Evolutionary conservation across 1,140 invertebrate species (phyloP).

Genomic region (Lysiphlebus fabarum): DNA sequence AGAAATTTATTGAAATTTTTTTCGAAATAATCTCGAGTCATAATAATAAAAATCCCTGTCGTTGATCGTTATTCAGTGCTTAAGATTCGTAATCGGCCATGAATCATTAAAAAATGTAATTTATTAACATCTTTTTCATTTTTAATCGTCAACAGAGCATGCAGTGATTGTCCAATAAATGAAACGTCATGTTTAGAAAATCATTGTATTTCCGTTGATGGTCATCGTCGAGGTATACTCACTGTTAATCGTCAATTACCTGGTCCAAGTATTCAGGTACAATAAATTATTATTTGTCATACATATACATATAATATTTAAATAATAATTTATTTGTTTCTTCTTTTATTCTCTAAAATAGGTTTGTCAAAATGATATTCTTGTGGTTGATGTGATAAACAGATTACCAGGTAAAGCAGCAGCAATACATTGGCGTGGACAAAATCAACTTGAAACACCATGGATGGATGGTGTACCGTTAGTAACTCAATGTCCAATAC

Average conservation of each 20-base stretch:
- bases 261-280: conserved; percentile 76
- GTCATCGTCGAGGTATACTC: conserved; percentile 66
- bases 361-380: conserved; percentile 82
- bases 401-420: conserved; percentile 68
- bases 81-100: no score
- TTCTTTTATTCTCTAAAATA: no score
- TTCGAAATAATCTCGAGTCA: no score
- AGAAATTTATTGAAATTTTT: no score
- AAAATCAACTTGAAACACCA: conserved; percentile 72
- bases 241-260: conserved; percentile 79
- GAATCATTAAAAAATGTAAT: no score
- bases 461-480: conserved; percentile 84
- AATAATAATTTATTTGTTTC: conserved; percentile 4
- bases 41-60: no score
- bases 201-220: conserved; percentile 70
- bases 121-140: no score
- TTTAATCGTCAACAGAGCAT: no score
- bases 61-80: no score
- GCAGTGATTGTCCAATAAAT: conserved; percentile 65
- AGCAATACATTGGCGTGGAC: conserved; percentile 81
- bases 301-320: conserved; percentile 10
- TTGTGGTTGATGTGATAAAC: conserved; percentile 81
- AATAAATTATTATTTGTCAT: conserved; percentile 3
- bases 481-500: conserved; percentile 81
- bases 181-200: conserved; percentile 59